phyloP scores from a whole-genome alignment of 2,888 invertebrate genomes.

The Dyspetes luteomarginatus region DNA sequence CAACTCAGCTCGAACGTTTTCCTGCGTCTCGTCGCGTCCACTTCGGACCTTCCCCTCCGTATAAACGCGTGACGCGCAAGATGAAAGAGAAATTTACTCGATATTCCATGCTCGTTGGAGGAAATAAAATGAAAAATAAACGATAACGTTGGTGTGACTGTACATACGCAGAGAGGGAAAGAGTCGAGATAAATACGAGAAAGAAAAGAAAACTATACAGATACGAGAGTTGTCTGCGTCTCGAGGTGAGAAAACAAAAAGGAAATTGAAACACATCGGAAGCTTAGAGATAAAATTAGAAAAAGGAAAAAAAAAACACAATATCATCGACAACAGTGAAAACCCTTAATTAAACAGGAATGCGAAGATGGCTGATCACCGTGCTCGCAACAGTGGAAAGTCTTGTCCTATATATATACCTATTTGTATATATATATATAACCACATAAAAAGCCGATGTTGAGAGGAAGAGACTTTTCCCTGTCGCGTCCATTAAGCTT shows the following conservation, averaged over 20 bases:
- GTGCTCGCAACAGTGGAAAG: constrained; percentile 62
- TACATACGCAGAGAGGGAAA: constrained; percentile 57
- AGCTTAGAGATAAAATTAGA: constrained; percentile 24
- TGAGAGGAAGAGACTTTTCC: constrained; percentile 61
- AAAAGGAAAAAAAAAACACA: constrained; percentile 38
- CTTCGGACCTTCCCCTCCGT: constrained; percentile 63
- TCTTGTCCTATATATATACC: constrained; percentile 52
- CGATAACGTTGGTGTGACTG: constrained; percentile 61
- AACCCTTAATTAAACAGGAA: constrained; percentile 73
- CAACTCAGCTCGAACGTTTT: constrained; percentile 62
- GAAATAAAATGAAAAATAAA: constrained; percentile 46
- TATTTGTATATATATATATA: neutral
- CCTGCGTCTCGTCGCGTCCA: constrained; percentile 46
- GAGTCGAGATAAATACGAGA: constrained; percentile 24
- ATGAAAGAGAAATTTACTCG: constrained; percentile 81
- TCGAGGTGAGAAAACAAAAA: constrained; percentile 34
- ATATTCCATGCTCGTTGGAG: constrained; percentile 62
- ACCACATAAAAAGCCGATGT: constrained; percentile 44
- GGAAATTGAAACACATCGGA: constrained; percentile 1
- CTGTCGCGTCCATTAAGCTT: constrained; percentile 61
- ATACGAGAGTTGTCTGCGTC: neutral
- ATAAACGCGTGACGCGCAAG: constrained; percentile 25
- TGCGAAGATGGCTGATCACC: constrained; percentile 62
- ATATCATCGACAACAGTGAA: constrained; percentile 73
- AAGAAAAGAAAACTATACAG: constrained; percentile 30